Evolutionary conservation across 1,140 invertebrate species (phyloP).

Genomic region (Drosophila sucinea): DNA sequence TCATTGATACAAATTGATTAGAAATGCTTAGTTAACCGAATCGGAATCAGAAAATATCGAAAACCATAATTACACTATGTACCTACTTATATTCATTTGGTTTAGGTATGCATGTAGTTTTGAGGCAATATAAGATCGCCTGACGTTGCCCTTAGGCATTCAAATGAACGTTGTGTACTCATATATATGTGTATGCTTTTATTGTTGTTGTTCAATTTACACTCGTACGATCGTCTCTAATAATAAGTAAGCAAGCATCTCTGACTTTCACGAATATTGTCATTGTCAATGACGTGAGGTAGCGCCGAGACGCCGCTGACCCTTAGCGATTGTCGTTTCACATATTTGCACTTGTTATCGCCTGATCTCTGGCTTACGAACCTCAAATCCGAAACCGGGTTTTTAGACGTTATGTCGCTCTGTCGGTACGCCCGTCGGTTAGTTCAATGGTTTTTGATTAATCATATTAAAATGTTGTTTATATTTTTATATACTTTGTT

Average conservation of each 20-base stretch:
- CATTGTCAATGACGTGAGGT: slow-evolving; percentile 71
- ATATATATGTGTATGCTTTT: slow-evolving; percentile 1
- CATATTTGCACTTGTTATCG: slow-evolving; percentile 31
- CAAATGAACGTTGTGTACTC: slow-evolving; percentile 29
- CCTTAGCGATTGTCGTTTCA: slow-evolving; percentile 46
- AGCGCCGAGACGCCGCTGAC: slow-evolving; percentile 40
- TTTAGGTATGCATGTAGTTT: background rate
- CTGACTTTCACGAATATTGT: slow-evolving; percentile 44
- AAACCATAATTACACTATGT: no score
- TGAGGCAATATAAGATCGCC: background rate
- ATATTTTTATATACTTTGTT: slow-evolving; percentile 47
- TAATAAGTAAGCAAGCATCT: slow-evolving; percentile 44
- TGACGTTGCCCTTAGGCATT: slow-evolving; percentile 19
- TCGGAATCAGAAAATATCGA: no score
- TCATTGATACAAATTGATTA: no score
- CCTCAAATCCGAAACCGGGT: slow-evolving; percentile 28
- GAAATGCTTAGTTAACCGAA: no score
- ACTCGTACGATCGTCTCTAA: slow-evolving; percentile 70
- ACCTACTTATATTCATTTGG: no score
- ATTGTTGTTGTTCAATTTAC: slow-evolving; percentile 57
- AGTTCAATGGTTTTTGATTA: slow-evolving; percentile 59
- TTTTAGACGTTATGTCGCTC: background rate
- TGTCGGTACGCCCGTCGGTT: slow-evolving; percentile 9
- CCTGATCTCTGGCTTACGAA: slow-evolving; percentile 40
- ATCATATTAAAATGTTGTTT: slow-evolving; percentile 14